Evolutionary conservation across 2,888 invertebrate species (phyloP), one percentile per base, ranked within the genome.

Genomic region (Cactoblastis cactorum): DNA sequence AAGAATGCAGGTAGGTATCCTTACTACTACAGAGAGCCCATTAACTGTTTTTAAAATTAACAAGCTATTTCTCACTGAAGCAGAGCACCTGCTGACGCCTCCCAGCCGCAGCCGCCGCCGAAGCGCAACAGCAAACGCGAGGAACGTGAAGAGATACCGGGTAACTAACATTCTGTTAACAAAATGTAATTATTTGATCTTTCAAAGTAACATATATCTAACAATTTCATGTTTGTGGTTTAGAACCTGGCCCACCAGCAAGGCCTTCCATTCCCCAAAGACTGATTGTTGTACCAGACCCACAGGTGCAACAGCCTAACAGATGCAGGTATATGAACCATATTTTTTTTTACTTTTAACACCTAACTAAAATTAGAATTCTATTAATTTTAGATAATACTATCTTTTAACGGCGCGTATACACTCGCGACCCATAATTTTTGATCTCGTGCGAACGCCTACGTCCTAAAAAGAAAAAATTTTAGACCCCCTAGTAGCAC

Each of bases 201-300:
- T 19, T 22, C 4, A 32, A 1, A 17, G 22, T 15, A 28, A 8
- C 14, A 47, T 56, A 55, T 35, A 43, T 38, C 63, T 66, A 67
- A 67, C 64, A 61, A 59, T 58, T 55, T 61, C 70, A 67, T 71
- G 56, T 69, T 63, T 62, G 52, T 55, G 51, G 55, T 59, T 50
- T 94, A 78, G 97, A 97, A 76, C 96, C 96, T 22, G 96, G 95
- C 59, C 96, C 96, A 59, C 96, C 96, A 41, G 94, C 96, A 56
- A 91, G 97, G 77, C 97, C 97, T 54, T 95, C 96, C 61, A 93
- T 97, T 83, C 97, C 97, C 70, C 96, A 96, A 86, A 94, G 97
- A 90, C 92, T 97, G 78, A 97, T 97, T 73, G 95, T 96, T 77
- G 96, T 96, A 77, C 96, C 96, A 69, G 97, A 97, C 84, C 96